Percentiles rank a stretch among this genome's conserved stretches.
These are phyloP conservation scores for Agrypnia vestita DNA, from an alignment of 1,140 invertebrate genomes.

Conservation along the genomic window DNA sequence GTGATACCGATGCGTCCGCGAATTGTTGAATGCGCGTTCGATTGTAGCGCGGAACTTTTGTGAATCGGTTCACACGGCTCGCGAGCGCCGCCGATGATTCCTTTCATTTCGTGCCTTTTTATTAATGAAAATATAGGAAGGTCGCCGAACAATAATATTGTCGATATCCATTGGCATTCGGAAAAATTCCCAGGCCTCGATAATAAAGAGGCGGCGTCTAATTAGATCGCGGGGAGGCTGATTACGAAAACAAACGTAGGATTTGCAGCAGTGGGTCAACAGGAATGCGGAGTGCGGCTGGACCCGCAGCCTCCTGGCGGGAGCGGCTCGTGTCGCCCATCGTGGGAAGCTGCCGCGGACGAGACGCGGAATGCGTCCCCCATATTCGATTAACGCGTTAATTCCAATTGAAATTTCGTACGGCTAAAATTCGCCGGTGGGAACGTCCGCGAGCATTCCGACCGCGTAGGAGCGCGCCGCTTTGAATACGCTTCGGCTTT, in stretches of 20 bases:
- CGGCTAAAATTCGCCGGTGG: conserved; percentile 60
- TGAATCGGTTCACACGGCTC: conserved; percentile 52
- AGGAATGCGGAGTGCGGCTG: neutral
- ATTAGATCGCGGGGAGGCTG: conserved; percentile 1
- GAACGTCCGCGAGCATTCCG: conserved; percentile 59
- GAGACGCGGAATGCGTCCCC: conserved; percentile 71
- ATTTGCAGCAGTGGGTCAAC: neutral
- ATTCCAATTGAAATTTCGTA: conserved; percentile 63
- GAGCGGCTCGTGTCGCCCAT: conserved; percentile 48
- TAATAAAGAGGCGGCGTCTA: conserved; percentile 18
- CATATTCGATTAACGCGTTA: conserved; percentile 74
- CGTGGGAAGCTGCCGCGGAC: conserved; percentile 70
- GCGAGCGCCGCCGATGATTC: conserved; percentile 42
- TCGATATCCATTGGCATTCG: conserved; percentile 43
- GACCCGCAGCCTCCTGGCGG: neutral
- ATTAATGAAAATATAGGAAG: conserved; percentile 46
- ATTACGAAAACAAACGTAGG: conserved; percentile 9
- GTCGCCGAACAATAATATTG: conserved; percentile 42
- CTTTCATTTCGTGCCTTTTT: conserved; percentile 52
- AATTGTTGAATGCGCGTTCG: conserved; percentile 6
- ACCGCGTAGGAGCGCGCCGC: conserved; percentile 55
- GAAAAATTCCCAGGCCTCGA: conserved; percentile 35
- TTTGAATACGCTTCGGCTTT: conserved; percentile 54
- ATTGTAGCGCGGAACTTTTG: neutral
- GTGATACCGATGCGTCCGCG: conserved; percentile 36